Conservation (phyloP, 1,140 invertebrate genomes). For the Bombus sylvicola region DNA sequence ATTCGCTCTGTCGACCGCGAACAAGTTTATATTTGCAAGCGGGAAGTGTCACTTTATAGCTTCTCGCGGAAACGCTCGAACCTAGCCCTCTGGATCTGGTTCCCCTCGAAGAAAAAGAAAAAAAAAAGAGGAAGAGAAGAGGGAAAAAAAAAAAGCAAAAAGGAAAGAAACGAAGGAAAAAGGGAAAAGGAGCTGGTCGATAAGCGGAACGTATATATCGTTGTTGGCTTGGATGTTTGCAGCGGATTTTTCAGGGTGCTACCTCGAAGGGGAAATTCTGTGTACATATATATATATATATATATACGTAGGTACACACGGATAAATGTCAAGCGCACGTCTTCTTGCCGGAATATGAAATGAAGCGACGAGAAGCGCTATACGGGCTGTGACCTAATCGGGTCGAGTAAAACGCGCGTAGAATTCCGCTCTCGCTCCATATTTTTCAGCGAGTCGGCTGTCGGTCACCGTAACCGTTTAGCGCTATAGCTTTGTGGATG, state of each 20-base stretch:
- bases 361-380: constrained; percentile 65
- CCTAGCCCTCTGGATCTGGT: constrained; percentile 51
- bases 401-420: constrained; percentile 75
- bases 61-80: constrained; percentile 55
- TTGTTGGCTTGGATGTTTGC: neutral
- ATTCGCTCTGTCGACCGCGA: constrained; percentile 73
- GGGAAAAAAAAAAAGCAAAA: no score
- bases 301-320: neutral
- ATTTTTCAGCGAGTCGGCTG: constrained; percentile 64
- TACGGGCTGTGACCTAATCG: constrained; percentile 73
- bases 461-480: constrained; percentile 57
- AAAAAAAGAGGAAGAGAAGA: neutral
- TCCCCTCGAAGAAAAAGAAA: constrained; percentile 43
- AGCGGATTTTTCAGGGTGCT: constrained; percentile 22
- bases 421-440: constrained; percentile 63
- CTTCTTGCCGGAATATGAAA: constrained; percentile 77
- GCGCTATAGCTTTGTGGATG: constrained; percentile 27
- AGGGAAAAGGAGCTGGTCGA: constrained; percentile 53
- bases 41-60: constrained; percentile 75
- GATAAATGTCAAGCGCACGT: constrained; percentile 75
- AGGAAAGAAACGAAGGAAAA: neutral
- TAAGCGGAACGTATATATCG: constrained; percentile 39
- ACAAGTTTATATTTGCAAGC: constrained; percentile 66
- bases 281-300: neutral
- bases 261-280: neutral